These are phyloP conservation scores for Atlantisia rogersi DNA, from an alignment of 2,113 vertebrate genomes.

Conservation along the genomic window DNA sequence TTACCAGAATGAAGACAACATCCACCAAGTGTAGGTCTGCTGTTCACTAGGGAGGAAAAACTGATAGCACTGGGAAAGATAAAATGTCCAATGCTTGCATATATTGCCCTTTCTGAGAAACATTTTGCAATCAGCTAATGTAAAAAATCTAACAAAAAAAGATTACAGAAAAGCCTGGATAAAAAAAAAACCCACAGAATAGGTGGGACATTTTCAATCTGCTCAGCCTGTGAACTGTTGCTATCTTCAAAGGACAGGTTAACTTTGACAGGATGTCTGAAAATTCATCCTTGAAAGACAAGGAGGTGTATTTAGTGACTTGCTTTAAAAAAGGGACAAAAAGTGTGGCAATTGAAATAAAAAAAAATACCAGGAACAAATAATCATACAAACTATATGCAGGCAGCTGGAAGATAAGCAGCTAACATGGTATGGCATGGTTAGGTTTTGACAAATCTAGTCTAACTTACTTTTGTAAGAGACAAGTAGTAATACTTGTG, in stretches of 20 bases:
- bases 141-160: neutral
- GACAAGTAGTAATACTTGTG: neutral
- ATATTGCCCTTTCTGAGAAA: neutral
- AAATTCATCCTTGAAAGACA: neutral
- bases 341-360: rapidly evolving
- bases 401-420: neutral
- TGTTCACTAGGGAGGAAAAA: neutral
- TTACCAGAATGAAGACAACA: neutral
- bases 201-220: neutral
- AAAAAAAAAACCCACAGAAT: neutral
- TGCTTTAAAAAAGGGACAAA: neutral
- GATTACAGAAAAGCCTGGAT: neutral
- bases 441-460: neutral
- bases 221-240: neutral
- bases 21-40: neutral
- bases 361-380: neutral
- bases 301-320: neutral
- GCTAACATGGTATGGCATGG: neutral
- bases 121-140: neutral
- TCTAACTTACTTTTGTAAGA: neutral
- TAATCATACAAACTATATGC: neutral
- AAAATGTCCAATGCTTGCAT: neutral
- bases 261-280: neutral
- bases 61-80: neutral
- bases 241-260: neutral